These are phyloP conservation scores for Myotis planiceps DNA, from an alignment of 2,797 vertebrate genomes.

Conservation along the genomic window DNA sequence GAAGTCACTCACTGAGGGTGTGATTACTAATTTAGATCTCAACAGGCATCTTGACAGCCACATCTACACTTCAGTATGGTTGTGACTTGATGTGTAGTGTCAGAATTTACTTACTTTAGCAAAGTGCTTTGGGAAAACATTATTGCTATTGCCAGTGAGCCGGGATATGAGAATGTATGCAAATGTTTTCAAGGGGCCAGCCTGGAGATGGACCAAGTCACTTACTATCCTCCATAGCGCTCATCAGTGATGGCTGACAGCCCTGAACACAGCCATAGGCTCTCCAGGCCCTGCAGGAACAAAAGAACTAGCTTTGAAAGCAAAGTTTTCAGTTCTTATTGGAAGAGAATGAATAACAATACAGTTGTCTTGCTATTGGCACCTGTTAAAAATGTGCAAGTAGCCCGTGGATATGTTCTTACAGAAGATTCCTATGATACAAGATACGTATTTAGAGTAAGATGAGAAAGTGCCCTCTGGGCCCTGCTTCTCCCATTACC, in stretches of 20 bases:
- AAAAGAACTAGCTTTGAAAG: constrained; percentile 52
- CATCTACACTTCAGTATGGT: neutral
- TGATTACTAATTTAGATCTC: constrained; percentile 32
- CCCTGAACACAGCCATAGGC: neutral
- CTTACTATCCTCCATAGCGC: neutral
- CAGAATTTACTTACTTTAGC: constrained; percentile 48
- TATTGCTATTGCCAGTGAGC: neutral
- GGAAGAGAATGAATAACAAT: constrained; percentile 12
- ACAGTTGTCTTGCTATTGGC: neutral
- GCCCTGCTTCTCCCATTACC: neutral
- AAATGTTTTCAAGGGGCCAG: neutral
- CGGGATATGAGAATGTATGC: constrained; percentile 3
- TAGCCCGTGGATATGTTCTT: neutral
- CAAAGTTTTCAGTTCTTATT: constrained; percentile 19
- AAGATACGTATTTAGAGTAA: neutral
- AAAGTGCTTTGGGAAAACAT: constrained; percentile 34
- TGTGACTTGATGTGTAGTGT: constrained; percentile 30
- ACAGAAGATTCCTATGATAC: neutral
- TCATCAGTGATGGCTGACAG: neutral
- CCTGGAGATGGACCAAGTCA: neutral
- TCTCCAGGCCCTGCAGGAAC: neutral
- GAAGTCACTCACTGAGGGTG: neutral
- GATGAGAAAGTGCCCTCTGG: neutral
- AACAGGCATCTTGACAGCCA: constrained; percentile 20
- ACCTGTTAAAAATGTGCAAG: constrained; percentile 26